Percentiles rank a stretch among this genome's conserved stretches.
phyloP scores from a whole-genome alignment of 2,888 invertebrate species.

The Plagodis pulveraria region DNA sequence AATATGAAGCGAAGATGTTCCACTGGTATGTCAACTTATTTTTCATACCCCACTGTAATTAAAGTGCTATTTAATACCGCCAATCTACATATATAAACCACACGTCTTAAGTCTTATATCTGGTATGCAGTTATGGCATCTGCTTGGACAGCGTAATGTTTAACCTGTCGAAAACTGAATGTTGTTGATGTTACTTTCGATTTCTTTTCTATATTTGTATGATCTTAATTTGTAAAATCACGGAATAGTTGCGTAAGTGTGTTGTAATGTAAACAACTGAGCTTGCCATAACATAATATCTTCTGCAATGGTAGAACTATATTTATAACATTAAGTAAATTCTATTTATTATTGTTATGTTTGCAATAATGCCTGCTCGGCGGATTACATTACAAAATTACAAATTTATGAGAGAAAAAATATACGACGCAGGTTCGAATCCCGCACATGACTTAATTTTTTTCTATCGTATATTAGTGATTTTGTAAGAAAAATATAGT shows the following conservation, averaged over 20 bases:
- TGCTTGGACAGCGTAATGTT: conserved; percentile 12
- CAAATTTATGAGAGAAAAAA: no score
- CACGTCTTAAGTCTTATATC: conserved; percentile 1
- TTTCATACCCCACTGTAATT: conserved; percentile 22
- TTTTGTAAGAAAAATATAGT: no score
- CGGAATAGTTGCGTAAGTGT: not conserved
- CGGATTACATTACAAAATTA: no score
- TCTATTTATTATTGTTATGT: no score
- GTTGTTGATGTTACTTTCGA: conserved; percentile 17
- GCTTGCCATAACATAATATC: no score
- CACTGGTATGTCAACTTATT: conserved; percentile 32
- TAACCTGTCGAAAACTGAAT: conserved; percentile 20
- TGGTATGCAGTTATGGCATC: conserved; percentile 24
- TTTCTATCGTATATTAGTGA: no score
- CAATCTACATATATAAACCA: conserved; percentile 29
- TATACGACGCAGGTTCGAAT: no score
- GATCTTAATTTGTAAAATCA: conserved; percentile 9
- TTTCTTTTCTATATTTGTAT: conserved; percentile 7
- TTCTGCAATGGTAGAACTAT: no score
- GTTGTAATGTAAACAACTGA: not conserved
- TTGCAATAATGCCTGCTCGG: no score
- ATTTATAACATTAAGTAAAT: no score
- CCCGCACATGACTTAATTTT: no score
- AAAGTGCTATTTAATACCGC: conserved; percentile 30
- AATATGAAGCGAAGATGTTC: conserved; percentile 48